Conservation (phyloP, 2,797 vertebrate genomes). For the Lepus oiostolus region DNA sequence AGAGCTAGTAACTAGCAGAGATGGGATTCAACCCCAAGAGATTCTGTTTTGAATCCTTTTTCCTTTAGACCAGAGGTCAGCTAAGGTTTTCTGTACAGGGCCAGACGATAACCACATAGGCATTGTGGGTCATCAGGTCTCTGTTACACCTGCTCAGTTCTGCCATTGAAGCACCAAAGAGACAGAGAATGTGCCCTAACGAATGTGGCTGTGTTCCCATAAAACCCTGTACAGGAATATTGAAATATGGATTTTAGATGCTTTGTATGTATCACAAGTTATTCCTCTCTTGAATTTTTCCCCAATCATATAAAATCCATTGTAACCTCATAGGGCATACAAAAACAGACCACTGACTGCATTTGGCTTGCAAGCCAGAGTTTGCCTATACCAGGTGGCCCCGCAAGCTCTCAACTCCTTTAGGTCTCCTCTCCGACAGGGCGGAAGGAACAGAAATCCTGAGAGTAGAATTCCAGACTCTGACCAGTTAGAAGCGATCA, state of each 20-base stretch:
- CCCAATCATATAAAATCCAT: conserved; percentile 13
- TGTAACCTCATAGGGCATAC: background rate
- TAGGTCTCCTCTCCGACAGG: background rate
- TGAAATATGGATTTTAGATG: conserved; percentile 16
- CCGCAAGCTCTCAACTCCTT: background rate
- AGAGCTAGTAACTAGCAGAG: background rate
- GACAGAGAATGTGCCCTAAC: background rate
- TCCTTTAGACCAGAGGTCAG: background rate
- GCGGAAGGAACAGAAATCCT: background rate
- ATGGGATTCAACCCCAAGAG: background rate
- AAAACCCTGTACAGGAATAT: background rate
- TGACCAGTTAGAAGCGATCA: background rate
- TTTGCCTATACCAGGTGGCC: background rate
- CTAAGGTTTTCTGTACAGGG: background rate
- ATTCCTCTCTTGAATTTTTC: background rate
- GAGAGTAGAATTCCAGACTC: background rate
- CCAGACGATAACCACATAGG: background rate
- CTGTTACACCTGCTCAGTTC: background rate
- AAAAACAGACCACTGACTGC: background rate
- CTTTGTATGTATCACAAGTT: background rate
- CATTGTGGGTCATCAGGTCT: background rate
- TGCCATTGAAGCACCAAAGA: background rate
- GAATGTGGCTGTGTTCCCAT: background rate
- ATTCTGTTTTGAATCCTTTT: conserved; percentile 1
- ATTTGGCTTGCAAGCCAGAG: background rate